phyloP scores from a whole-genome alignment of 1,140 invertebrate genomes.

The Bombus impatiens region DNA sequence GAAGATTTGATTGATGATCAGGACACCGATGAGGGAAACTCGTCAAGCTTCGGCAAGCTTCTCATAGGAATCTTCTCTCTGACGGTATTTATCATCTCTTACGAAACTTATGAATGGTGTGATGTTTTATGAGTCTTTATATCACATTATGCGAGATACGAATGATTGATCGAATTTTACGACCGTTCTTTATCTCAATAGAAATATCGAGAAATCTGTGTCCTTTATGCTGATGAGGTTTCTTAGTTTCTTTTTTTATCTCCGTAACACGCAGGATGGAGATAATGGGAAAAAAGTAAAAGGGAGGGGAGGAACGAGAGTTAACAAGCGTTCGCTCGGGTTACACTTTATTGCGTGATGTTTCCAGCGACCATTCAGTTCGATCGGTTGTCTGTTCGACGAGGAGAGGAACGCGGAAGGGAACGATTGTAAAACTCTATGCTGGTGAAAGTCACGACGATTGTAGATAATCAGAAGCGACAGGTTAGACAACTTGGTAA shows the following conservation, averaged over 20 bases:
- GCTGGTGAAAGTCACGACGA: background rate
- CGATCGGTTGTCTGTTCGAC: background rate
- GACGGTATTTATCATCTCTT: background rate
- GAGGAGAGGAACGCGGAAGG: background rate
- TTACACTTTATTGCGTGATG: conserved; percentile 54
- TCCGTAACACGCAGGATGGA: background rate
- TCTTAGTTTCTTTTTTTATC: background rate
- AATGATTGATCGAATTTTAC: background rate
- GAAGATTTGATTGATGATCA: conserved; percentile 16
- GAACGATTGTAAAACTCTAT: background rate
- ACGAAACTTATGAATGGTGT: background rate
- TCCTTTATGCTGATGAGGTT: background rate
- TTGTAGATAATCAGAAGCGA: background rate
- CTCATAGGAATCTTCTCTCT: background rate
- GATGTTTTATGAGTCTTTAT: background rate
- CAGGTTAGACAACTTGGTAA: background rate
- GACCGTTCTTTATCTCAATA: background rate
- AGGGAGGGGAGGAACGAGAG: background rate
- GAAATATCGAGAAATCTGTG: background rate
- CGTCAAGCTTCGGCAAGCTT: background rate
- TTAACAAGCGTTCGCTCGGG: conserved; percentile 9
- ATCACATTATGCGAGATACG: background rate
- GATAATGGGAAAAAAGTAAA: background rate
- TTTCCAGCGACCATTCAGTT: conserved; percentile 33
- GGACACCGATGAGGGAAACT: background rate